Evolutionary conservation across 2,797 vertebrate species (phyloP).

Genomic region (Varecia variegata): DNA sequence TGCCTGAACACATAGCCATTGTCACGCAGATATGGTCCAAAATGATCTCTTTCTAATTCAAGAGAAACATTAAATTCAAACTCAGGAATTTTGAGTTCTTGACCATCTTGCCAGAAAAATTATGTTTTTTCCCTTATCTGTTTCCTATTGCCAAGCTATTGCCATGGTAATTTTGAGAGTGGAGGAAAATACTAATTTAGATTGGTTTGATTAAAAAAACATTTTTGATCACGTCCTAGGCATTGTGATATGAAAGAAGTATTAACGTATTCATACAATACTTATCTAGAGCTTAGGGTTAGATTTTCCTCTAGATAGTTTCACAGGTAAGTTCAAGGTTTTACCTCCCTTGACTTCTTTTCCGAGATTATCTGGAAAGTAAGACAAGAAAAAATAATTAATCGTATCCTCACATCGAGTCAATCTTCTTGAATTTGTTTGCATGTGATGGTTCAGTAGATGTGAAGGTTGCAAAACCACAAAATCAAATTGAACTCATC

Average conservation of each 20-base stretch:
- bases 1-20: too few relatives aligned
- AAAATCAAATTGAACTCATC: constrained; percentile 33
- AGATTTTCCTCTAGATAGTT: too few relatives aligned
- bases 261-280: neutral
- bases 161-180: neutral
- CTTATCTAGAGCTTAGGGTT: neutral
- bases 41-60: neutral
- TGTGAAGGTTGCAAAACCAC: neutral
- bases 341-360: neutral
- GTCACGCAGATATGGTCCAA: neutral
- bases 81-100: neutral
- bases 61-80: neutral
- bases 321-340: neutral
- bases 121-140: neutral
- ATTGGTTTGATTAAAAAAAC: neutral
- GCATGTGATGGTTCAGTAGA: neutral
- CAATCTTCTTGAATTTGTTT: neutral
- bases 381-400: neutral
- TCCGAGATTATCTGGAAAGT: neutral
- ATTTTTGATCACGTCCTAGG: neutral
- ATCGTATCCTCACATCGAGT: neutral
- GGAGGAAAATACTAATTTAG: neutral
- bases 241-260: neutral
- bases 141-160: neutral
- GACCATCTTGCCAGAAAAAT: neutral